Base-by-base conservation (phyloP, 2,888 invertebrate genomes). In the Cetonia aurata region DNA sequence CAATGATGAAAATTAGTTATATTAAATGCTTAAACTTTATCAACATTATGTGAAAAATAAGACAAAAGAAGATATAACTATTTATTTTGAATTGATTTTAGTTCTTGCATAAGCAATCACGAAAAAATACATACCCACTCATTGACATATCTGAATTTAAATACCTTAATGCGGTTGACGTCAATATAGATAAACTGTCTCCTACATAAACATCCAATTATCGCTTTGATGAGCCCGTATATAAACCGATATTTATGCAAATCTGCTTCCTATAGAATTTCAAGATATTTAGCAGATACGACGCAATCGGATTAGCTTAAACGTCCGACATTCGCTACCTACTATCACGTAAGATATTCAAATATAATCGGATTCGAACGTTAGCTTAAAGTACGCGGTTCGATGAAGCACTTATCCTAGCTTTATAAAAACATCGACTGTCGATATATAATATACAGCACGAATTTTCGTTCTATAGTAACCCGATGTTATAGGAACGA, bases 361-460 rank as follows among this genome's bases (percentile, higher is more conserved):
- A 56, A 56, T 33, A 8, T 56, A 56, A 56, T 56, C 33, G 37
- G 55, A 56, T 56, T 56, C 33, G 37, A 56, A 37, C 37, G 55
- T 56, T 56, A 15, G 55, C 13, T 37, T 56, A 15, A 53, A 33
- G 37, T 56, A 56, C n/a, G 10, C 37, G 31, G 37, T 10, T 33
- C 13, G 55, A 13, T 9, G 55, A 13, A 33, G 33, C 33, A 56
- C 53, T 56, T 56, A 56, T 56, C 55, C 13, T 15, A 56, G 37
- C 37, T 56, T 56, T 37, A 37, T 56, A 15, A 56, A 37, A 31
- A 25, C 31, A n/a, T 15, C 55, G 37, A 13, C 37, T 56, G 15
- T 56, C 55, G 4, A 56, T n/a, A 56, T 56, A 13, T 56, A 15
- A 15, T 15, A 13, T 37, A 31, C 33, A 33, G n/a, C n/a, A n/a